Percentiles rank a stretch among this genome's conserved stretches.
Conservation (phyloP, 2,888 invertebrate species). For the Baronia brevicornis region DNA sequence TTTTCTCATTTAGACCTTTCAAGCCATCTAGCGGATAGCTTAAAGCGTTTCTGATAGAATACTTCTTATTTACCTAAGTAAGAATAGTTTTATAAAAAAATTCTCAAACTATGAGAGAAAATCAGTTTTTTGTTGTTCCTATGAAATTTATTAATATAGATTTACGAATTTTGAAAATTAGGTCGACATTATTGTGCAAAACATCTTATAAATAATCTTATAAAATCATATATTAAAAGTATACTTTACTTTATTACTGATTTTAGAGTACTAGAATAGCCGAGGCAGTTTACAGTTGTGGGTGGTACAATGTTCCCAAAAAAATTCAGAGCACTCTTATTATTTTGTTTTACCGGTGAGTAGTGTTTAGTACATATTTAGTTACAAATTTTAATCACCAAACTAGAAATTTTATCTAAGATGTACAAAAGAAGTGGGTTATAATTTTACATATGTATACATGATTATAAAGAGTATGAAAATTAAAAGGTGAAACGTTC, state of each 20-base stretch:
- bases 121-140: too few species aligned
- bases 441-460: too few species aligned
- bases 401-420: not conserved
- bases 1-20: too few species aligned
- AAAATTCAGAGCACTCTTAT: constrained; percentile 44
- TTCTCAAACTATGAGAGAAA: too few species aligned
- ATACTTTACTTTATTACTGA: constrained; percentile 2
- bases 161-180: too few species aligned
- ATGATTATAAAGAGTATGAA: too few species aligned
- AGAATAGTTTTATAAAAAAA: too few species aligned
- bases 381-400: not conserved
- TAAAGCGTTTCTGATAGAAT: not conserved
- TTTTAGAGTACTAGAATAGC: constrained; percentile 45
- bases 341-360: constrained; percentile 52
- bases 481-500: too few species aligned
- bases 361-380: too few species aligned
- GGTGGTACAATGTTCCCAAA: constrained; percentile 47
- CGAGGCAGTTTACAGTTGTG: constrained; percentile 46
- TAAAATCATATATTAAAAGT: not conserved
- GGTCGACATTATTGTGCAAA: not conserved
- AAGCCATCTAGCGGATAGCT: too few species aligned
- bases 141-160: too few species aligned
- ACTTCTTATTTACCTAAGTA: not conserved
- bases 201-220: not conserved
- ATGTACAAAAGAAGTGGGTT: too few species aligned